phyloP scores from a whole-genome alignment of 2,888 invertebrate genomes.

The Eupithecia subumbrata region DNA sequence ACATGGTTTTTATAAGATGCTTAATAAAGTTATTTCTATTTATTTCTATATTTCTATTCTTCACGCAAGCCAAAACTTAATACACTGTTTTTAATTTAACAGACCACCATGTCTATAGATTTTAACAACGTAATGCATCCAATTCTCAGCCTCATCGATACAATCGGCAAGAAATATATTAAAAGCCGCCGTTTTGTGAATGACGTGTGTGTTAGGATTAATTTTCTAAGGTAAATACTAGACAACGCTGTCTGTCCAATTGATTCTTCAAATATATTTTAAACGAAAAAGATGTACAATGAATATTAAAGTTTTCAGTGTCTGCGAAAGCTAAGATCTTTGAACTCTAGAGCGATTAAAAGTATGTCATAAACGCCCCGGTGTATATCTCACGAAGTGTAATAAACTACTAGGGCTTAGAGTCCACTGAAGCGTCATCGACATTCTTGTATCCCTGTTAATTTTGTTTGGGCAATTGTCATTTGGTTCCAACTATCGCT shows the following conservation, averaged over 20 bases:
- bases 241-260: not conserved
- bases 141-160: not conserved
- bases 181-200: not conserved
- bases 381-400: constrained; percentile 8
- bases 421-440: constrained; percentile 1
- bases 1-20: too few species aligned
- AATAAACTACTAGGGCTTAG: constrained; percentile 12
- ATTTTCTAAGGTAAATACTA: constrained; percentile 7
- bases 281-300: not conserved
- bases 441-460: not conserved
- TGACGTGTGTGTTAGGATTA: not conserved
- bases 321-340: constrained; percentile 11
- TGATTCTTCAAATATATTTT: not conserved
- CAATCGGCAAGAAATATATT: not conserved
- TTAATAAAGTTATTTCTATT: too few species aligned
- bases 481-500: not conserved
- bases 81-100: too few species aligned
- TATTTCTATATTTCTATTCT: too few species aligned
- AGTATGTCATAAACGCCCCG: constrained; percentile 17
- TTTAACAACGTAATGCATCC: not conserved
- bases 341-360: constrained; percentile 22
- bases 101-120: not conserved
- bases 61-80: too few species aligned
- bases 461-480: not conserved
- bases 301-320: not conserved